Evolutionary conservation across 2,797 vertebrate genomes (phyloP).

Genomic region (Molossus molossus): DNA sequence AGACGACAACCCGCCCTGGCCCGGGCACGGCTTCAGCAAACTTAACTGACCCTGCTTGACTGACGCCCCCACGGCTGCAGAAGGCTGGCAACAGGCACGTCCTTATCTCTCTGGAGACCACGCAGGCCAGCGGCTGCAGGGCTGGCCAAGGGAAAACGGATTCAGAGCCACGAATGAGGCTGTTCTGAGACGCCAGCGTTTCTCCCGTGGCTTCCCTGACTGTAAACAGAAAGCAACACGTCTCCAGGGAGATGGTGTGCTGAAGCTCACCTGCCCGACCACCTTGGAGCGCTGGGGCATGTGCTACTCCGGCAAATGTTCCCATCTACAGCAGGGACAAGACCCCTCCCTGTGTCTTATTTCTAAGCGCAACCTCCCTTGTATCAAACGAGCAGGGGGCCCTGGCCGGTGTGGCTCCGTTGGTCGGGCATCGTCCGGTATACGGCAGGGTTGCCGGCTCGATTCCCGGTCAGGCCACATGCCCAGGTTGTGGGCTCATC

Average conservation of each 20-base stretch:
- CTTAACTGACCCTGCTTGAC: background rate
- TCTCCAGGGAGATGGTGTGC: background rate
- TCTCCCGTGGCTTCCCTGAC: slow-evolving; percentile 46
- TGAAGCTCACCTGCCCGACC: background rate
- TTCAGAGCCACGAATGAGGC: background rate
- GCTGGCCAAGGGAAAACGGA: slow-evolving; percentile 27
- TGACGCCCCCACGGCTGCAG: background rate
- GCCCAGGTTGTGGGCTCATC: background rate
- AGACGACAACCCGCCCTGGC: no score
- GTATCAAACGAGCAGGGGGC: background rate
- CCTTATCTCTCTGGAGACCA: background rate
- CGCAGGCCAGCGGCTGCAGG: background rate
- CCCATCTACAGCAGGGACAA: background rate
- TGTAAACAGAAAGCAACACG: slow-evolving; percentile 68
- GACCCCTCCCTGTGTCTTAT: background rate
- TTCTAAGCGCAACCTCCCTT: background rate
- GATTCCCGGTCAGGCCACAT: background rate
- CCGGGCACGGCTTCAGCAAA: background rate
- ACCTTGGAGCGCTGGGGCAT: background rate
- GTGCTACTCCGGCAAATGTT: background rate
- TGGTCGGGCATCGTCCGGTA: background rate
- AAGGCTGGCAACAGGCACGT: background rate
- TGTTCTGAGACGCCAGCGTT: slow-evolving; percentile 57
- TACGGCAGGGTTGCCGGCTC: background rate
- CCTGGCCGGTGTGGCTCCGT: background rate